Conservation (phyloP, 1,140 invertebrate genomes). For the Grapholita molesta region DNA sequence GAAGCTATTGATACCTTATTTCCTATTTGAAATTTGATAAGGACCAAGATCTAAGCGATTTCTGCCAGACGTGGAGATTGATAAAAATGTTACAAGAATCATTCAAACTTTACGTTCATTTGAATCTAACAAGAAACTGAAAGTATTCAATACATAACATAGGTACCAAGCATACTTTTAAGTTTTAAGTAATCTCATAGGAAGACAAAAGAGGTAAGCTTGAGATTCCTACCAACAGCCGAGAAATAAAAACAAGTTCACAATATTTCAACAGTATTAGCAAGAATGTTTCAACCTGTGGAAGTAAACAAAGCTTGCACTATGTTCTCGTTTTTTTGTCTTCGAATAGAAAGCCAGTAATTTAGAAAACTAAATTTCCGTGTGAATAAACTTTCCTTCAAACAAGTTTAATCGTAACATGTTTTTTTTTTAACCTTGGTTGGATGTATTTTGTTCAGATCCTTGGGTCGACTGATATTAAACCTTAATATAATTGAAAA, state of each 20-base stretch:
- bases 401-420: not conserved
- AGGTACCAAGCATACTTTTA: not conserved
- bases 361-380: not conserved
- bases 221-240: not conserved
- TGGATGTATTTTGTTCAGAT: too few relatives aligned
- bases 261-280: not conserved
- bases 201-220: not conserved
- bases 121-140: not conserved
- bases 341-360: not conserved
- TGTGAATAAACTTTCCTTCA: not conserved
- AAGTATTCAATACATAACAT: not conserved
- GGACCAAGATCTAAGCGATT: not conserved
- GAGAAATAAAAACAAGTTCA: too few relatives aligned
- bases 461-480: too few relatives aligned
- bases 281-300: not conserved
- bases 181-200: not conserved
- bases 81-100: not conserved
- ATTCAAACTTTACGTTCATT: not conserved
- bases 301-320: not conserved
- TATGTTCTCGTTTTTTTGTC: not conserved
- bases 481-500: not conserved
- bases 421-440: too few relatives aligned
- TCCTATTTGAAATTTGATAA: not conserved
- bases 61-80: not conserved
- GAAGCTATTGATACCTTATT: conserved; percentile 1